These are phyloP conservation scores for Acanthosepion esculentum DNA, from an alignment of 2,888 invertebrate species.

Conservation along the genomic window DNA sequence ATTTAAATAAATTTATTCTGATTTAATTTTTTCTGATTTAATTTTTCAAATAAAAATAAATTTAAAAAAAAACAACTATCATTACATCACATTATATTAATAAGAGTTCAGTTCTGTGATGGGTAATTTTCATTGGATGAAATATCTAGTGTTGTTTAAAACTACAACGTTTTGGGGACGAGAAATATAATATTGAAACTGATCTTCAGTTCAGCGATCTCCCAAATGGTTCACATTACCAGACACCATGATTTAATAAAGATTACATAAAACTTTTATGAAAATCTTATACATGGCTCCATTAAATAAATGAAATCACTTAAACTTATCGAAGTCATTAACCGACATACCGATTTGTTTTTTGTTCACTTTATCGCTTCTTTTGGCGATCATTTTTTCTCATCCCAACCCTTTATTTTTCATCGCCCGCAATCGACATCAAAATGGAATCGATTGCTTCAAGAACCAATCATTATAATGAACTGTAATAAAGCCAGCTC, in stretches of 20 bases:
- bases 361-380: not conserved
- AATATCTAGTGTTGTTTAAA: no score
- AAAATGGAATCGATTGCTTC: not conserved
- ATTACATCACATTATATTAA: no score
- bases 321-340: not conserved
- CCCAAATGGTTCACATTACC: not conserved
- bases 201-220: no score
- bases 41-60: no score
- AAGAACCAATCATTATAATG: constrained; percentile 21
- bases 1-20: no score
- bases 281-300: not conserved
- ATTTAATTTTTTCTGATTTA: no score
- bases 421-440: not conserved
- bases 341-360: not conserved
- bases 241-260: not conserved
- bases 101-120: no score
- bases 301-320: not conserved
- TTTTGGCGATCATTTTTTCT: not conserved
- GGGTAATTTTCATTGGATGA: no score
- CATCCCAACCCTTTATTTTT: not conserved
- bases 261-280: not conserved
- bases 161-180: no score
- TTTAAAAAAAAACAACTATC: no score
- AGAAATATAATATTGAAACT: no score
- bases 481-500: not conserved